phyloP scores from a whole-genome alignment of 2,797 vertebrate species.

The Rhynchonycteris naso region DNA sequence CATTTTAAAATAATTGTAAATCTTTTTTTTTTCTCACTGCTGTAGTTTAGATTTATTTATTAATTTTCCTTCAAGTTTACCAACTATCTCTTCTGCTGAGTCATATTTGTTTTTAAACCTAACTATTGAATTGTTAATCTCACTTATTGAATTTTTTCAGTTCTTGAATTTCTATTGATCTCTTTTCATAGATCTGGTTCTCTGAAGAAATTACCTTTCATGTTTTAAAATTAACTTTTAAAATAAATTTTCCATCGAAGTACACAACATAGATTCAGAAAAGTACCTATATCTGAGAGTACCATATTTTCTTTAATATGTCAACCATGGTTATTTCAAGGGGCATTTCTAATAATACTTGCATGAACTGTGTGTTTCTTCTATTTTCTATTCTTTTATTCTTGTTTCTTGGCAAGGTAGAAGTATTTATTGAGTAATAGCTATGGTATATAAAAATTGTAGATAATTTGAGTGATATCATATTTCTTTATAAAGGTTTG shows the following conservation, averaged over 20 bases:
- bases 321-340: constrained; percentile 21
- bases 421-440: constrained; percentile 28
- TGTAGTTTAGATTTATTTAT: constrained; percentile 25
- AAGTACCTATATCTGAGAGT: neutral
- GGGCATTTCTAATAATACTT: constrained; percentile 29
- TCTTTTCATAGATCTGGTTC: neutral
- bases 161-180: constrained; percentile 36
- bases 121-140: constrained; percentile 41
- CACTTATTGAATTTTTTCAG: constrained; percentile 12
- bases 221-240: constrained; percentile 38
- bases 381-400: constrained; percentile 7
- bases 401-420: constrained; percentile 10
- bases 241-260: neutral
- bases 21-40: neutral
- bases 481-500: neutral
- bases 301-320: neutral
- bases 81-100: neutral
- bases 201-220: constrained; percentile 27
- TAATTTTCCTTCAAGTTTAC: neutral
- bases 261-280: neutral
- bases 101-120: constrained; percentile 16
- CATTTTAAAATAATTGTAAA: neutral
- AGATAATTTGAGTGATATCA: neutral
- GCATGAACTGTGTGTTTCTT: neutral
- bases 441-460: constrained; percentile 5